phyloP scores from a whole-genome alignment of 1,140 invertebrate species.

The Gonioctena quinquepunctata region DNA sequence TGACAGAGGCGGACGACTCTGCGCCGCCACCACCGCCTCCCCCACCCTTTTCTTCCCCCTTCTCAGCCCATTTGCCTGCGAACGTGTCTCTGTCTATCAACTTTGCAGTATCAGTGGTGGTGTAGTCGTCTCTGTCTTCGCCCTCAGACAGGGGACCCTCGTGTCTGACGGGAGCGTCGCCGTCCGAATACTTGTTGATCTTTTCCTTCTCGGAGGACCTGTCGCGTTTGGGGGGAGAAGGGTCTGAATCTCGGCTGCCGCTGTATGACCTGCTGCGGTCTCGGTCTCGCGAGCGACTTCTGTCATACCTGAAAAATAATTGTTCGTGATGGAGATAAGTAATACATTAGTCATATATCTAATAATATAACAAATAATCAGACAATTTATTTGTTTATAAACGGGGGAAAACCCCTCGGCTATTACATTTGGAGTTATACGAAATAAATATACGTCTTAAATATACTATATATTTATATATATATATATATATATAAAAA shows the following conservation, averaged over 20 bases:
- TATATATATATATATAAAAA: too few relatives aligned
- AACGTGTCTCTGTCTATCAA: conserved; percentile 62
- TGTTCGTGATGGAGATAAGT: too few relatives aligned
- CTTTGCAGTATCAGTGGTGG: conserved; percentile 25
- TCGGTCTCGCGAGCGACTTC: conserved; percentile 54
- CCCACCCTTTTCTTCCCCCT: conserved; percentile 46
- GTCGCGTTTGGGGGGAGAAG: conserved; percentile 50
- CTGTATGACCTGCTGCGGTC: conserved; percentile 53
- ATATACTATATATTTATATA: too few relatives aligned
- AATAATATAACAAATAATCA: too few relatives aligned
- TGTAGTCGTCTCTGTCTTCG: conserved; percentile 69
- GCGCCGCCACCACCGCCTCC: too few relatives aligned
- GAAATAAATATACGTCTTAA: too few relatives aligned
- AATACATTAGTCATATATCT: too few relatives aligned
- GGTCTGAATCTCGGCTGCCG: conserved; percentile 49
- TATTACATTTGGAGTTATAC: too few relatives aligned
- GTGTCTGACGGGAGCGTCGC: conserved; percentile 59
- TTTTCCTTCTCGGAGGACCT: conserved; percentile 64
- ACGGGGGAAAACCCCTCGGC: too few relatives aligned
- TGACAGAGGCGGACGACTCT: too few relatives aligned
- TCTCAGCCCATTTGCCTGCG: conserved; percentile 66
- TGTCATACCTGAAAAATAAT: conserved; percentile 53
- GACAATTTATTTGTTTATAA: too few relatives aligned
- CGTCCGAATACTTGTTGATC: conserved; percentile 64
- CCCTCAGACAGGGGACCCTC: conserved; percentile 72